Evolutionary conservation across 2,113 vertebrate species (phyloP), one percentile per base, ranked within the genome.

Genomic region (Caranx melampygus): DNA sequence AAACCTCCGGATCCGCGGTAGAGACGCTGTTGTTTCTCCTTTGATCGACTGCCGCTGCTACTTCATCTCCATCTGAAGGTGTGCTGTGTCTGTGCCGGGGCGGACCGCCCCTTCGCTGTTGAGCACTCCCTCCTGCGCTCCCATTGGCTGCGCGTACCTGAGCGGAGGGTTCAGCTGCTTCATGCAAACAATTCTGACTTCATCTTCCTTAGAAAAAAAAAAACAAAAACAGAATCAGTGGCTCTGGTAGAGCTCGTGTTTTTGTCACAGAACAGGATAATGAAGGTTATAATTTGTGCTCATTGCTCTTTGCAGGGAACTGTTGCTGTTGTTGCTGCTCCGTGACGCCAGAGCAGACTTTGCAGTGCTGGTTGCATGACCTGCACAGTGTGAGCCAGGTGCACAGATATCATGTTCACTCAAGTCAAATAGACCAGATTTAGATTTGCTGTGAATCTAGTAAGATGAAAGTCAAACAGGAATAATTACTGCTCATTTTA

Each of bases 131-230:
- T 76, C 87, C 81, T 63, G 82, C 69, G 78, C 87, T 79, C 82
- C 74, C 45, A 94, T 95, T 95, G 95, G 95, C 88, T 94, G 86
- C 71, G 77, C n/a, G 69, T 91, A 95, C 94, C 94, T 95, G 93
- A 89, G 84, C 80, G 68, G 58, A 71, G 33, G 44, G 16, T 35
- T 35, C 65, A n/a, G 65, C 72, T 18, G 80, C 55, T 68, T 4
- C 66, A 7, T 21, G 72, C 82, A 37, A 66, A 52, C 72, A 20
- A 69, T 76, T 73, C 33, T 62, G 58, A 45, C 47, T 26, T 26
- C 26, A 13, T 44, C 11, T 66, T n/a, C 35, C 58, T 45, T 34
- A 5, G 0, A 31, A 26, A 26, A 26, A 26, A 26, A 26, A 26
- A 26, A 26, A 26, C 1, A 26, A 51, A 42, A 51, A 42, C 40